A percentile compares a stretch with the other conserved stretches of the same genome.
phyloP scores from a whole-genome alignment of 2,888 invertebrate species.

The Chrysomela aeneicollis region DNA sequence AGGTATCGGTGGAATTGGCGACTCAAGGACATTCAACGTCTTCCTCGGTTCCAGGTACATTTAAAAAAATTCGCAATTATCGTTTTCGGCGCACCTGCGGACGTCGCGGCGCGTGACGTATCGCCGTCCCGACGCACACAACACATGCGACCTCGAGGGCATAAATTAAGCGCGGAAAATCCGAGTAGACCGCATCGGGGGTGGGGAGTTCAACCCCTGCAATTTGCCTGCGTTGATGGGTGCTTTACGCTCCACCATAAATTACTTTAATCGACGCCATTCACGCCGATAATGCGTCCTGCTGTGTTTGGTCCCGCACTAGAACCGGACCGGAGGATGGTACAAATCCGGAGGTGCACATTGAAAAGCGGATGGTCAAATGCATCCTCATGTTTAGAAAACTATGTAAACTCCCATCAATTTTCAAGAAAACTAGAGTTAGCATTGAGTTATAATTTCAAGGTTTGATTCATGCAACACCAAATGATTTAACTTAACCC shows the following conservation, averaged over 20 bases:
- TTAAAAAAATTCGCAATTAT: too few species aligned
- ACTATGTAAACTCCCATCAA: too few species aligned
- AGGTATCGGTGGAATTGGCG: too few species aligned
- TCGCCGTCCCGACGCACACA: constrained; percentile 36
- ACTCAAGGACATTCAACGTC: too few species aligned
- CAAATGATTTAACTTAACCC: too few species aligned
- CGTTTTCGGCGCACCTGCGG: not conserved
- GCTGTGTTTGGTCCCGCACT: constrained; percentile 40
- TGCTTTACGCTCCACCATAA: constrained; percentile 52
- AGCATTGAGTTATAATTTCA: too few species aligned
- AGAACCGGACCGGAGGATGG: not conserved
- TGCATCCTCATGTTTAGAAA: too few species aligned
- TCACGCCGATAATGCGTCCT: constrained; percentile 55
- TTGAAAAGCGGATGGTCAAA: too few species aligned
- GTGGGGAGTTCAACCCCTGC: constrained; percentile 47
- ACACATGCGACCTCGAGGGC: constrained; percentile 51
- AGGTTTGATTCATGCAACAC: too few species aligned
- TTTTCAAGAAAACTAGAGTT: too few species aligned
- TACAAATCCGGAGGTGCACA: too few species aligned
- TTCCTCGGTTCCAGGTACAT: too few species aligned
- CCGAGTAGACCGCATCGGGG: constrained; percentile 55
- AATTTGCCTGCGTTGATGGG: constrained; percentile 46
- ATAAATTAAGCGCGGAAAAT: constrained; percentile 58
- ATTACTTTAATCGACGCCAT: constrained; percentile 59
- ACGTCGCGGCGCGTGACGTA: constrained; percentile 45